Conservation (phyloP, 2,113 vertebrate genomes). For the Pipra filicauda region DNA sequence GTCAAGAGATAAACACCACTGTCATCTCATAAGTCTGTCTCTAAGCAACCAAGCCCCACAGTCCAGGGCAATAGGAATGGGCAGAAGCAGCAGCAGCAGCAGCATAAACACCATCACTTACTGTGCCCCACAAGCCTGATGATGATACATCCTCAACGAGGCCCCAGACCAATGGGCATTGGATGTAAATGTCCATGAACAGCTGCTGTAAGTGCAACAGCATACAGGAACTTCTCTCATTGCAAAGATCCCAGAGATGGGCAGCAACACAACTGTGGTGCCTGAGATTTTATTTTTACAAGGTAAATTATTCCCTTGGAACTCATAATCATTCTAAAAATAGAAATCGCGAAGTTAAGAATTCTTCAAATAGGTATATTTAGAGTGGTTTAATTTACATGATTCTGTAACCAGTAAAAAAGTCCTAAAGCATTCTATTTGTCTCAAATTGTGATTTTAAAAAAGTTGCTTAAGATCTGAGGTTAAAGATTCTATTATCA, state of each 20-base stretch:
- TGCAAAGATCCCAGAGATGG: neutral
- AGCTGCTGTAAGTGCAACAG: neutral
- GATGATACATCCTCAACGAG: neutral
- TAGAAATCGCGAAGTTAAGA: neutral
- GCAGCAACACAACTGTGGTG: neutral
- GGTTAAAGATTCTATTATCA: neutral
- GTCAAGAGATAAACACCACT: neutral
- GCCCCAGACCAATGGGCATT: neutral
- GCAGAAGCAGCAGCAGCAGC: neutral
- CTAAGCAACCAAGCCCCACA: neutral
- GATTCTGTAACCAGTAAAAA: neutral
- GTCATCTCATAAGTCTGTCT: neutral
- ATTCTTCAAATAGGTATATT: neutral
- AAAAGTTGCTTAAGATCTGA: neutral
- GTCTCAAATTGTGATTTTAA: neutral
- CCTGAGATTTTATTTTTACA: neutral
- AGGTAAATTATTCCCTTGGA: neutral
- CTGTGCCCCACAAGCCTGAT: neutral
- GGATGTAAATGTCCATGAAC: neutral
- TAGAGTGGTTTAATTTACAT: neutral
- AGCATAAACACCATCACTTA: neutral
- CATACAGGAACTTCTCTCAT: neutral
- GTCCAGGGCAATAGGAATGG: neutral
- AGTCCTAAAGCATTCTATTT: neutral
- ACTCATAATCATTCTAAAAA: neutral